A percentile compares a stretch with the other conserved stretches of the same genome.
phyloP scores from a whole-genome alignment of 2,888 invertebrate species.

The Frankliniella fusca region DNA sequence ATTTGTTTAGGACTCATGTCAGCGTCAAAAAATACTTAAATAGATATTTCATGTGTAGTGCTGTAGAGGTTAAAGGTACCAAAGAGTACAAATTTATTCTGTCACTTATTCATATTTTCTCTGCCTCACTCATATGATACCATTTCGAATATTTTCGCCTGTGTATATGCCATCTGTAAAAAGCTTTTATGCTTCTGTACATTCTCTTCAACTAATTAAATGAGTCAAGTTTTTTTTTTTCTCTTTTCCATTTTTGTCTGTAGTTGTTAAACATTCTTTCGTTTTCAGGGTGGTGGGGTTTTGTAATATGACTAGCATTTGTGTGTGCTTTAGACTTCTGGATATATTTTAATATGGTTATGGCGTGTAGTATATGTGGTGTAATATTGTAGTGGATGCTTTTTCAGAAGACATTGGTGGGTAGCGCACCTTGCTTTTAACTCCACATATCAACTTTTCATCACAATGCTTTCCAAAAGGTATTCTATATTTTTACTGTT shows the following conservation, averaged over 20 bases:
- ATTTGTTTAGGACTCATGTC: neutral
- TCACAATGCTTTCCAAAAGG: conserved; percentile 7
- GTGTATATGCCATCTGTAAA: neutral
- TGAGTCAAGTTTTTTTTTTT: neutral
- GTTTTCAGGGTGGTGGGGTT: neutral
- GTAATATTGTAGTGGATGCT: neutral
- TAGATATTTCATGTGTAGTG: neutral
- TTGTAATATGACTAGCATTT: neutral
- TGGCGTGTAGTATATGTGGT: neutral
- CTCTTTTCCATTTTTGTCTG: neutral
- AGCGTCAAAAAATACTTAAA: neutral
- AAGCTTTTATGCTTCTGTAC: neutral
- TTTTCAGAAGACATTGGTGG: neutral
- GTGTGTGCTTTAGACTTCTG: neutral
- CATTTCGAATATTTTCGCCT: neutral
- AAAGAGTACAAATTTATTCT: neutral
- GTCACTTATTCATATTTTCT: neutral
- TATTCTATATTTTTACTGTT: neutral
- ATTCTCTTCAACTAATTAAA: neutral
- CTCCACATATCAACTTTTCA: neutral
- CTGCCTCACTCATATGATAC: neutral
- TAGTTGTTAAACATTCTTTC: neutral
- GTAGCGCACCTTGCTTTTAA: neutral
- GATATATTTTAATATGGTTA: neutral
- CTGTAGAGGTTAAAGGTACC: neutral